Percentiles rank a stretch among this genome's conserved stretches.
phyloP scores from a whole-genome alignment of 2,113 vertebrate genomes.

The Poeciliopsis occidentalis region DNA sequence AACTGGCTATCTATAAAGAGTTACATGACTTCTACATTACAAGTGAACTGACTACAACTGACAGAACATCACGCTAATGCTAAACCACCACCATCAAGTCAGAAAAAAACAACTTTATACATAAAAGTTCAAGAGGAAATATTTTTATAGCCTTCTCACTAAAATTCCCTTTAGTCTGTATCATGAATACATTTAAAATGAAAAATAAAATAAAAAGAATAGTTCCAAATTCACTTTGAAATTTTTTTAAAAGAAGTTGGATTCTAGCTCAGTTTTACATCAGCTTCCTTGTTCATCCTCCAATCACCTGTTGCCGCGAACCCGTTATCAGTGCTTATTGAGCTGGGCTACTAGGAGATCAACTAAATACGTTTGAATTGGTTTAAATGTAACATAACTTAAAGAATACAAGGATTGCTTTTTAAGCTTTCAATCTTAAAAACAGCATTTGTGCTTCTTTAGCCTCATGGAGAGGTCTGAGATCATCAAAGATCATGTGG shows the following conservation, averaged over 20 bases:
- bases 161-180: no score
- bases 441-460: not conserved
- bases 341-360: no score
- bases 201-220: not conserved
- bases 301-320: not conserved
- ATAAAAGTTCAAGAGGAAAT: no score
- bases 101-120: not conserved
- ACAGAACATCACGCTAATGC: no score
- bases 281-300: not conserved
- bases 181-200: no score
- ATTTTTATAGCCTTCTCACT: no score
- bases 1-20: not conserved
- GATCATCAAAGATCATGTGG: accelerated
- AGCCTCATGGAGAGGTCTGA: not conserved
- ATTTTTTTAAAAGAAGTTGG: not conserved
- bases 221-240: not conserved
- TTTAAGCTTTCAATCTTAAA: not conserved
- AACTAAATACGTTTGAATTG: not conserved
- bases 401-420: no score
- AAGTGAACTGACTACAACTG: no score
- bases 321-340: not conserved
- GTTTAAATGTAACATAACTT: no score
- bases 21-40: not conserved
- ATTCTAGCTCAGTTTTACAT: not conserved
- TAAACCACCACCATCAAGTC: no score